Percentiles rank a stretch among this genome's conserved stretches.
These are phyloP conservation scores for Chelidonichthys spinosus DNA, from an alignment of 2,797 vertebrate species.

Conservation along the genomic window DNA sequence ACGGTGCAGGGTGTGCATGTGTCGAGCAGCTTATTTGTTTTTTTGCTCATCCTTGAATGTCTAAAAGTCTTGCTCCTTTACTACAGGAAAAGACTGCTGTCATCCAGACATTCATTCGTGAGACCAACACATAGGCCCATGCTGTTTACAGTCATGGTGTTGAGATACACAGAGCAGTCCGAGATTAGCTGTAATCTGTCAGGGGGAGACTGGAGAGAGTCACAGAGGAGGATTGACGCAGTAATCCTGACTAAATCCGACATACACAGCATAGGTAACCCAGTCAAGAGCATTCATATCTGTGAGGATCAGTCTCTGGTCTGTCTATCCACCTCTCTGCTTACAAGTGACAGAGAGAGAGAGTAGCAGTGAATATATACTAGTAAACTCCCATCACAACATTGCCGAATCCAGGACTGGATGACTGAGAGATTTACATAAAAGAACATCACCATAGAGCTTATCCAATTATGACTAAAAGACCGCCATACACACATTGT, in stretches of 20 bases:
- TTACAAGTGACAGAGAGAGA: conserved; percentile 7
- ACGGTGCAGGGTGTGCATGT: conserved; percentile 11
- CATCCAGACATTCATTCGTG: conserved; percentile 1
- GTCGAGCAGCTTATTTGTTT: conserved; percentile 4
- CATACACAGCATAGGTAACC: conserved; percentile 40
- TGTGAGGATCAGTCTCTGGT: conserved; percentile 31
- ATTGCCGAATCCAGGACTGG: neutral
- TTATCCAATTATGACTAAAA: neutral
- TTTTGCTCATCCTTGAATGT: neutral
- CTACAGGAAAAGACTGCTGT: neutral
- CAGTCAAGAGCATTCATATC: conserved; percentile 48
- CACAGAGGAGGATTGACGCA: conserved; percentile 51
- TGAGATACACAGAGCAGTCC: conserved; percentile 42
- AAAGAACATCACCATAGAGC: neutral
- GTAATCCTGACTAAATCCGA: conserved; percentile 68
- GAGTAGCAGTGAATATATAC: neutral
- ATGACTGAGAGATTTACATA: neutral
- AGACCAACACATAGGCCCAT: neutral
- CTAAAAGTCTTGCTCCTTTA: neutral
- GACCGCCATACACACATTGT: neutral
- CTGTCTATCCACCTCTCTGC: conserved; percentile 26
- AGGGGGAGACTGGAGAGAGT: conserved; percentile 52
- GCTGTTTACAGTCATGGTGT: conserved; percentile 36
- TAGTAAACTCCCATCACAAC: neutral
- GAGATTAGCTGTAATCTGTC: conserved; percentile 76